These are phyloP conservation scores for Eublepharis macularius DNA, from an alignment of 2,113 vertebrate genomes.

Conservation along the genomic window DNA sequence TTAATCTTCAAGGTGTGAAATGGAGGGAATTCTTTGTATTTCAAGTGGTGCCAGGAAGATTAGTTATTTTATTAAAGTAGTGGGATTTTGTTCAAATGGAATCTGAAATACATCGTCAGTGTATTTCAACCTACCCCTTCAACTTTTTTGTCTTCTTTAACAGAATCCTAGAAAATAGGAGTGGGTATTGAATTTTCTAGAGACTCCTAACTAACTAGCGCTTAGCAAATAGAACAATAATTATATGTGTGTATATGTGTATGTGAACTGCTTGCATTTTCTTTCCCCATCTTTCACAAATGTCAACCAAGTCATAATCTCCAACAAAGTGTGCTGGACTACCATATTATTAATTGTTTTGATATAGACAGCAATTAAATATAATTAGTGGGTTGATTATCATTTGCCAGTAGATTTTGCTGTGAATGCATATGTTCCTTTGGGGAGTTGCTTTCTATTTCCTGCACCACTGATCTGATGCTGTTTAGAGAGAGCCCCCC, in stretches of 20 bases:
- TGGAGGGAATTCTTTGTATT: neutral
- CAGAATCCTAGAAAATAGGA: neutral
- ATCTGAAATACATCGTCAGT: neutral
- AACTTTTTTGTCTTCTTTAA: neutral
- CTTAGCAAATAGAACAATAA: neutral
- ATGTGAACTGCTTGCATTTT: slow-evolving; percentile 42
- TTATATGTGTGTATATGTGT: slow-evolving; percentile 21
- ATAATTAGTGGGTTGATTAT: slow-evolving; percentile 78
- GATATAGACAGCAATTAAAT: slow-evolving; percentile 78
- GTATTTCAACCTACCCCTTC: fast-evolving
- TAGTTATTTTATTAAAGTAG: neutral
- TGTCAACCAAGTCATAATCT: slow-evolving; percentile 67
- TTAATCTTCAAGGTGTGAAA: neutral
- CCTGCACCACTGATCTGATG: slow-evolving; percentile 72
- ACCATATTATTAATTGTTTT: slow-evolving; percentile 78
- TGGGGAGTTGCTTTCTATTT: slow-evolving; percentile 78
- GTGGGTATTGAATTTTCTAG: slow-evolving; percentile 22
- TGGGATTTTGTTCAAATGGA: neutral
- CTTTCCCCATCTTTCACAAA: slow-evolving; percentile 50
- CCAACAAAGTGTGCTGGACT: slow-evolving; percentile 59
- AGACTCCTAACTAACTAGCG: neutral
- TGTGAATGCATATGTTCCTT: slow-evolving; percentile 71
- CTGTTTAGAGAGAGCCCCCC: slow-evolving; percentile 69
- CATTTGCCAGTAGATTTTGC: slow-evolving; percentile 72
- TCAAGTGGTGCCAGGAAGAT: neutral